Evolutionary conservation across 2,888 invertebrate genomes (phyloP).

Genomic region (Acleris literana): DNA sequence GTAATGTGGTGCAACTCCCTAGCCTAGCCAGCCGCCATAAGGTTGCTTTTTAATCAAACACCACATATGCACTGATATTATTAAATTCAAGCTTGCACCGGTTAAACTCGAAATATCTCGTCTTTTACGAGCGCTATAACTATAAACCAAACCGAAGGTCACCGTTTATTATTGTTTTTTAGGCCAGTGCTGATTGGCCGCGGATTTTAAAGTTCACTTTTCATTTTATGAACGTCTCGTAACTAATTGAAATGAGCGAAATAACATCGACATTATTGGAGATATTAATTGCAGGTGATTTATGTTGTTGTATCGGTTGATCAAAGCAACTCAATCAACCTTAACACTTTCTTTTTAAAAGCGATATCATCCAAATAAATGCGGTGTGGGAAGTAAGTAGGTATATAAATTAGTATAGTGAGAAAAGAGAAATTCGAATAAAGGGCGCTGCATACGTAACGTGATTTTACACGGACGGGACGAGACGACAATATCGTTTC

Average conservation of each 20-base stretch:
- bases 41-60: no score
- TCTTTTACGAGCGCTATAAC: conserved; percentile 21
- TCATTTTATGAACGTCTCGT: conserved; percentile 17
- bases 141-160: conserved; percentile 28
- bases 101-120: conserved; percentile 7
- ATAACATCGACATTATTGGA: background rate
- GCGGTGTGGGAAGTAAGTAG: no score
- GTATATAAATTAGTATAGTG: background rate
- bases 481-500: no score
- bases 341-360: background rate
- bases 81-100: conserved; percentile 1
- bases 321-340: background rate
- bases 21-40: no score
- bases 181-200: conserved; percentile 25
- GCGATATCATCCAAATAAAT: background rate
- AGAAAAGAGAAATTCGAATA: no score
- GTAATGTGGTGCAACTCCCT: no score
- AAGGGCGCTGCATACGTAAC: no score
- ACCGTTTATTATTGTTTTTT: conserved; percentile 30
- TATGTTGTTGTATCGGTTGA: background rate
- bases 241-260: conserved; percentile 7
- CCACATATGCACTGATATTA: conserved; percentile 18
- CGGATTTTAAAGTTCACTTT: conserved; percentile 25
- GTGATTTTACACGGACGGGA: no score
- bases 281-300: conserved; percentile 1